phyloP scores from a whole-genome alignment of 2,797 vertebrate genomes.

The Gymnoscopelus microlampas region DNA sequence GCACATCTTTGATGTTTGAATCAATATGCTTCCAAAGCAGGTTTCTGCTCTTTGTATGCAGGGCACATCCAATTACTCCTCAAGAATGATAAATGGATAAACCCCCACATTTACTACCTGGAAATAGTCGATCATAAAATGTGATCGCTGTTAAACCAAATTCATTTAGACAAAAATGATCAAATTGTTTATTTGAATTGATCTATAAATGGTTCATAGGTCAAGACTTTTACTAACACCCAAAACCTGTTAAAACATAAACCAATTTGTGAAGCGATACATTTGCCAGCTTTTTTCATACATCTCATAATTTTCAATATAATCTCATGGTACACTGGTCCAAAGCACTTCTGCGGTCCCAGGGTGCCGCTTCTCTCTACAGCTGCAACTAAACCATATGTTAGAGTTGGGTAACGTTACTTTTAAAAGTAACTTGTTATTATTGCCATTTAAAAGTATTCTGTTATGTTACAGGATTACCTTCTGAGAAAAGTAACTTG shows the following conservation, averaged over 20 bases:
- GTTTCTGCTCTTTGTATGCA: conserved; percentile 44
- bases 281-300: conserved; percentile 24
- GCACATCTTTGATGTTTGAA: conserved; percentile 35
- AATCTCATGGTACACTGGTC: conserved; percentile 6
- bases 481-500: too few relatives aligned
- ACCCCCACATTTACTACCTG: conserved; percentile 16
- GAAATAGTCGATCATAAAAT: conserved; percentile 22
- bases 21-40: conserved; percentile 35
- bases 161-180: conserved; percentile 19
- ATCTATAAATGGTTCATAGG: conserved; percentile 14
- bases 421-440: too few relatives aligned
- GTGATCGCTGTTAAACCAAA: conserved; percentile 29
- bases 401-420: too few relatives aligned
- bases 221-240: conserved; percentile 11
- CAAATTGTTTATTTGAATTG: not conserved
- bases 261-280: conserved; percentile 14
- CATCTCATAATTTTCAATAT: conserved; percentile 25
- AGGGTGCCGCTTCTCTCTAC: not conserved
- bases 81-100: conserved; percentile 26
- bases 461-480: too few relatives aligned
- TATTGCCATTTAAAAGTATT: too few relatives aligned
- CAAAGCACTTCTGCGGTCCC: not conserved
- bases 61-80: conserved; percentile 17
- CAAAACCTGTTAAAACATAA: conserved; percentile 19
- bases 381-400: conserved; percentile 9